Base-by-base conservation (phyloP, 1,140 invertebrate species). In the Armadillidium nasatum region DNA sequence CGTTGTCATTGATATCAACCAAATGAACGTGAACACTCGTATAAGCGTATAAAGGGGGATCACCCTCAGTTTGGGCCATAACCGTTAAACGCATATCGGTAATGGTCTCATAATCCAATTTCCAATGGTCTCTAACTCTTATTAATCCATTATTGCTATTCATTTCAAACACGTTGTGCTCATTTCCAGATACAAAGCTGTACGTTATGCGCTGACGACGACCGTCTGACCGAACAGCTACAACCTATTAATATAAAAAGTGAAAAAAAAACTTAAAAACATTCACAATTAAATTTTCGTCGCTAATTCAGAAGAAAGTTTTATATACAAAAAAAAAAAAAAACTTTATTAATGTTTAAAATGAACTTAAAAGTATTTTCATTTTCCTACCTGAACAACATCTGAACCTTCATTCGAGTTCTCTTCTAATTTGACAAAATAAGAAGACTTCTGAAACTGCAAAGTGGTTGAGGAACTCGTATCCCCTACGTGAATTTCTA, bases 1-100 rank as follows among this genome's bases (percentile, higher is more conserved):
- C 88, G 84, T 98, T 97, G 86, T 99, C 96, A 85, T 99, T 99
- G 82, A 94, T 92, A 82, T 90, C 88, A 6, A 89, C 87, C 60
- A 99, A 86, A 80, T 90, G 88, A 10, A 99, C 87, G 69, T 90
- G 85, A 7, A 98, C 87, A 77, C 92, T 89, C 15, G 91, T 89
- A 84, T 94, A 95, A 10, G 79, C 92, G 82, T 90, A 90, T 21
- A 94, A 85, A 22, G 87, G 86, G 0, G 90, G 88, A 44, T 82
- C 70, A 15, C 78, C 83, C 43, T 82, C 83, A 44, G 81, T 85
- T 81, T 82, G 83, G 10, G 83, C 88, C 50, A 84, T 82, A n/a
- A 86, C 84, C 75, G 89, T 87, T 80, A 91, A 78, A 81, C 86
- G 85, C 43, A 91, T 84, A 44, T 84, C 83, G 66, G 87, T 86